Evolutionary conservation across 2,888 invertebrate genomes (phyloP), one percentile per base, ranked within the genome.

Genomic region (Chrysolina oricalcia): DNA sequence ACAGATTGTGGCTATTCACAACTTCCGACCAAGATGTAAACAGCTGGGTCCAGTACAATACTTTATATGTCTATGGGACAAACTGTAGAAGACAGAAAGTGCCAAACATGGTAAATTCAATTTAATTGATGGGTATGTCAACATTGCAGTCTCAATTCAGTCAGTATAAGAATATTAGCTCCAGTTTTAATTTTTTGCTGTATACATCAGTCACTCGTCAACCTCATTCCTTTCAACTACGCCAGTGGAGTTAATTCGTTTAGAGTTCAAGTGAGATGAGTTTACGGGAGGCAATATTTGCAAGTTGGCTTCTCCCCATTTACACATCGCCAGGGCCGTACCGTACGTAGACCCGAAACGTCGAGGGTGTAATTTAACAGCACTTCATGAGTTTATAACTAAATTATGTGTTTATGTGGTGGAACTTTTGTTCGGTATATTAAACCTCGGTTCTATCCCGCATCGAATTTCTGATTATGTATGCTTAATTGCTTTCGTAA

Each of bases 321-420:
- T 53, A 71, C 67, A 74, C 72, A 75, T 35, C 53, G 53, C 65
- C 72, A 75, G 72, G 72, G 19, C 53, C 69, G 72, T 72, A 72
- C 53, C 69, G 72, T 72, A 72, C 59, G 59, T 27, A 59, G n/a
- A 70, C 65, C 62, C 70, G 35, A 69, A 75, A 70, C 70, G 72
- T 75, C 70, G 65, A 75, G 68, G 72, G 72, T 72, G 63, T 72
- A 75, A 75, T 75, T 75, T 75, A 69, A 75, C 72, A 67, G 72
- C 69, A 73, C 70, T 72, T 72, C 72, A 56, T 72, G 72, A 71
- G 73, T 76, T 73, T 68, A 76, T 76, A 76, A 76, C 73, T 73
- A 63, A 73, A 67, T 76, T 76, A 76, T 70, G 59, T 75, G 74
- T 72, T 72, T 71, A 71, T 68, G 71, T 66, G 62, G 50, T 75